These are phyloP conservation scores for Crocodylus rhombifer DNA, from an alignment of 2,797 vertebrate genomes.

Conservation along the genomic window DNA sequence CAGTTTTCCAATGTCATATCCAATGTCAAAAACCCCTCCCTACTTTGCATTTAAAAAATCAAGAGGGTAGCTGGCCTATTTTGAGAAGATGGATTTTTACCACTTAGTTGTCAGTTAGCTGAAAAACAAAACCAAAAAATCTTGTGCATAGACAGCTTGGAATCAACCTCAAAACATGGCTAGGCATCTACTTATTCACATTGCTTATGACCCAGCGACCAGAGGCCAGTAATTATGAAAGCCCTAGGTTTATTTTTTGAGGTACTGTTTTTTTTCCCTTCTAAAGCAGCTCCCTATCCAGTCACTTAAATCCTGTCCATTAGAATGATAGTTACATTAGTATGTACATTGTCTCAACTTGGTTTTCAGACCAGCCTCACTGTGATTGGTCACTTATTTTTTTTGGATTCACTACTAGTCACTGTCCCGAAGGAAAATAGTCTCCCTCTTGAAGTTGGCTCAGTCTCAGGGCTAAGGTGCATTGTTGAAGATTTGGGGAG, in stretches of 20 bases:
- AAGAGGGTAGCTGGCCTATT: not conserved
- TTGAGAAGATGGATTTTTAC: not conserved
- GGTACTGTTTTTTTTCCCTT: slow-evolving; percentile 79
- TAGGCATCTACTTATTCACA: slow-evolving; percentile 65
- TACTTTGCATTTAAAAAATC: not conserved
- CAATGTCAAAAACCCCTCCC: not conserved
- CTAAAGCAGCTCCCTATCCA: slow-evolving; percentile 73
- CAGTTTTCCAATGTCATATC: not conserved
- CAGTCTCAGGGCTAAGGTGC: slow-evolving; percentile 80
- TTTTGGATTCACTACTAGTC: slow-evolving; percentile 58
- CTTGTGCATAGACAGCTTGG: slow-evolving; percentile 64
- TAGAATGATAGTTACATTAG: slow-evolving; percentile 60
- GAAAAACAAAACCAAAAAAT: not conserved
- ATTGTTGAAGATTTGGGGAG: slow-evolving; percentile 37
- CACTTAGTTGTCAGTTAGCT: slow-evolving; percentile 32
- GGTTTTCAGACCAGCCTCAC: slow-evolving; percentile 35
- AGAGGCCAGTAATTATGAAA: slow-evolving; percentile 60
- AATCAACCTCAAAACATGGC: slow-evolving; percentile 33
- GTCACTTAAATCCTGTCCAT: slow-evolving; percentile 67
- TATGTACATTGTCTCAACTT: slow-evolving; percentile 46
- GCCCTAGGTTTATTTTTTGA: slow-evolving; percentile 77
- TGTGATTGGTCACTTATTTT: slow-evolving; percentile 34
- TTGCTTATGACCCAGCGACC: slow-evolving; percentile 66
- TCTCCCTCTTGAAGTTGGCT: slow-evolving; percentile 76
- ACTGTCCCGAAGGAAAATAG: slow-evolving; percentile 32